phyloP scores from a whole-genome alignment of 2,888 invertebrate species.

The Linnaemya vulpina region DNA sequence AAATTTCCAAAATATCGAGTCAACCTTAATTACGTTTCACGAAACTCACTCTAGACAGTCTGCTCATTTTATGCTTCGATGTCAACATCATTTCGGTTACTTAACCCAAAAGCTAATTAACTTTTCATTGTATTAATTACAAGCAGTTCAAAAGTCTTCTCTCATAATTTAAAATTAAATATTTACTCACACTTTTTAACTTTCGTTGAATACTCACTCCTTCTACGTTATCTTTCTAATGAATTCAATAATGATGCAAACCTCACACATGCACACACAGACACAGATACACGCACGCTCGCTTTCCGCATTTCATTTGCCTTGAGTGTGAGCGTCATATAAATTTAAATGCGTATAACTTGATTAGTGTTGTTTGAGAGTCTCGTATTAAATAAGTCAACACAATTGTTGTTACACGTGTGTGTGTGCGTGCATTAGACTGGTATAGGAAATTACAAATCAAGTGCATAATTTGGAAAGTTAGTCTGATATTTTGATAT shows the following conservation, averaged over 20 bases:
- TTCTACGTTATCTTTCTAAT: not conserved
- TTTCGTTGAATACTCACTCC: not conserved
- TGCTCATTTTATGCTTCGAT: not conserved
- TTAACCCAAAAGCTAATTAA: not conserved
- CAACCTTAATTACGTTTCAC: not conserved
- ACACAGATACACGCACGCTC: not conserved
- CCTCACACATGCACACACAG: not conserved
- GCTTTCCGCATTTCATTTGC: not conserved
- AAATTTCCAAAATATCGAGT: not conserved
- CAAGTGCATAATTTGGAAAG: no score
- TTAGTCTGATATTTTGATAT: no score
- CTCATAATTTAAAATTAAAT: not conserved
- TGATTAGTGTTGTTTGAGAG: constrained; percentile 3
- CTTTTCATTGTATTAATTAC: constrained; percentile 3
- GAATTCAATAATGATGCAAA: not conserved
- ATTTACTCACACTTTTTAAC: not conserved
- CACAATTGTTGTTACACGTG: no score
- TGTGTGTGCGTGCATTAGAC: no score
- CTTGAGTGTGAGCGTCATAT: not conserved
- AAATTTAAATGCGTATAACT: not conserved
- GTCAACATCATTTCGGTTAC: not conserved
- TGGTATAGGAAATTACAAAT: no score
- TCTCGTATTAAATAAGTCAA: not conserved
- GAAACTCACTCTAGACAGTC: not conserved
- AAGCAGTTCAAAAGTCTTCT: not conserved